Percentiles rank a stretch among this genome's conserved stretches.
Conservation (phyloP, 35 echinoderm and acorn worm genomes). For the Strongylocentrotus purpuratus region DNA sequence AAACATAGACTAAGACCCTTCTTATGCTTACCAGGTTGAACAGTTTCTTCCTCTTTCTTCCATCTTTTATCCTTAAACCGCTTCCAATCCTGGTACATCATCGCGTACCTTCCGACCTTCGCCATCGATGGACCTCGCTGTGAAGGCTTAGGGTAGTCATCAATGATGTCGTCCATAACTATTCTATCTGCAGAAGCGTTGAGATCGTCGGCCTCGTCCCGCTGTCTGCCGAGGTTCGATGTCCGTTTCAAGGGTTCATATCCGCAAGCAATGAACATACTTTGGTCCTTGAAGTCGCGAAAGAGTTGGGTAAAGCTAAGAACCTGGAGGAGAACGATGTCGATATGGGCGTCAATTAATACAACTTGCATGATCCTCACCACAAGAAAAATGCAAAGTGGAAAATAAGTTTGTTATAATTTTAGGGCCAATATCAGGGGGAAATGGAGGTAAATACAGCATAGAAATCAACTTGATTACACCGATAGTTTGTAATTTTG, state of each 20-base stretch:
- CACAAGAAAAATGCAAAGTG: too few species aligned
- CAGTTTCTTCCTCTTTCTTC: slow-evolving; percentile 45
- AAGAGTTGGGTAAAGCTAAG: slow-evolving; percentile 90
- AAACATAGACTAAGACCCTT: too few species aligned
- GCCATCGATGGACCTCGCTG: slow-evolving; percentile 19
- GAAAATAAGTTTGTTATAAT: too few species aligned
- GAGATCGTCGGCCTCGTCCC: not conserved
- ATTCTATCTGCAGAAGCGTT: not conserved
- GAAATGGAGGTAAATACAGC: too few species aligned
- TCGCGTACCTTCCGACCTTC: slow-evolving; percentile 49
- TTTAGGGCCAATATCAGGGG: too few species aligned
- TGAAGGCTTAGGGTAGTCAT: slow-evolving; percentile 18
- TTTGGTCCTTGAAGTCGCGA: slow-evolving; percentile 86
- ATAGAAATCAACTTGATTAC: too few species aligned
- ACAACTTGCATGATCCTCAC: too few species aligned
- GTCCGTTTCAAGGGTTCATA: slow-evolving; percentile 66
- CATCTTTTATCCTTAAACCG: slow-evolving; percentile 24
- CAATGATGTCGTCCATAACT: slow-evolving; percentile 54
- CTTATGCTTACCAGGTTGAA: slow-evolving; percentile 32
- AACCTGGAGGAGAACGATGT: slow-evolving; percentile 49
- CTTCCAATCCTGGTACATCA: slow-evolving; percentile 64
- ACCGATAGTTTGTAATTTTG: too few species aligned
- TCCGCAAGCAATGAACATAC: slow-evolving; percentile 87
- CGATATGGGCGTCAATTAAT: too few species aligned
- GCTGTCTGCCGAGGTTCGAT: slow-evolving; percentile 44